A percentile compares a stretch with the other conserved stretches of the same genome.
phyloP scores from a whole-genome alignment of 2,888 invertebrate genomes.

The Deroplatys truncata region DNA sequence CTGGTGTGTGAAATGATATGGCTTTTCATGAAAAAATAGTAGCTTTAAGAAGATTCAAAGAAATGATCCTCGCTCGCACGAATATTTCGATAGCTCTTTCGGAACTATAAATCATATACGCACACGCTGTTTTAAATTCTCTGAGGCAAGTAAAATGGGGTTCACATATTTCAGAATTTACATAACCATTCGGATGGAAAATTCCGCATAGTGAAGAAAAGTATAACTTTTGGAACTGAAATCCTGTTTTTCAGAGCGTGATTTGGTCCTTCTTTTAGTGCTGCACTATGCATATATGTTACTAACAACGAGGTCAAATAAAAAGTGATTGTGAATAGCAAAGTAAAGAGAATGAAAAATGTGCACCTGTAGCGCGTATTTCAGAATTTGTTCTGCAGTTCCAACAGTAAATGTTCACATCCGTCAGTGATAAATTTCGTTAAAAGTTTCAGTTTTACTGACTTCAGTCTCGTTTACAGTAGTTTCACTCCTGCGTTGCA shows the following conservation, averaged over 20 bases:
- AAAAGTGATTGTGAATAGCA: too few species aligned
- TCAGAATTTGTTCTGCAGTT: too few species aligned
- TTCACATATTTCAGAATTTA: background rate
- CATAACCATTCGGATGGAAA: background rate
- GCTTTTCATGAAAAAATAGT: too few species aligned
- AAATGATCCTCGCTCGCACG: background rate
- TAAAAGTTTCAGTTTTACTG: too few species aligned
- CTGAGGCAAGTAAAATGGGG: background rate
- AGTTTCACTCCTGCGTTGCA: too few species aligned
- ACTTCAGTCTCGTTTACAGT: too few species aligned
- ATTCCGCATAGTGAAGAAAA: background rate
- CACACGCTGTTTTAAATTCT: background rate
- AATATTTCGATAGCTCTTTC: background rate
- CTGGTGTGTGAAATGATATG: background rate
- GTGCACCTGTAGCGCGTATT: too few species aligned
- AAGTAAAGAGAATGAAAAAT: too few species aligned
- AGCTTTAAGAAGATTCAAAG: background rate
- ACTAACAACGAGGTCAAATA: too few species aligned
- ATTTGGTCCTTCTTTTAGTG: background rate
- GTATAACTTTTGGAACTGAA: background rate
- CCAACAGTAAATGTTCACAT: too few species aligned
- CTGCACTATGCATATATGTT: too few species aligned
- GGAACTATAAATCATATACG: background rate
- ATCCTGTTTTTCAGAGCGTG: background rate
- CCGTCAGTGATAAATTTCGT: too few species aligned